These are phyloP conservation scores for Sorex maritimensis DNA, from an alignment of 2,797 vertebrate species.

Conservation along the genomic window DNA sequence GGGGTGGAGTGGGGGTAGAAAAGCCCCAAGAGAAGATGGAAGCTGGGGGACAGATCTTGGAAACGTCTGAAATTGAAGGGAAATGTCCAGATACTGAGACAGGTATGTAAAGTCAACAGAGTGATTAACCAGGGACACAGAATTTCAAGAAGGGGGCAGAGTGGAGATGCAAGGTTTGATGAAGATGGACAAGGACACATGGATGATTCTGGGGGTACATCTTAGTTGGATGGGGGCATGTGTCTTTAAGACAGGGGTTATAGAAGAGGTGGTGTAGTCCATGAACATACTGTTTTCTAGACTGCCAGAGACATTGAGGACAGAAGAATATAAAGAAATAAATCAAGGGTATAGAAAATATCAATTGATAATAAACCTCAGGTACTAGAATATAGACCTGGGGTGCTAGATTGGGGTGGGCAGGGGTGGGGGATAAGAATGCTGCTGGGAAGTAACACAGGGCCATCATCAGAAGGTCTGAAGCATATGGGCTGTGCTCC, in stretches of 20 bases:
- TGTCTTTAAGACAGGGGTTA: not conserved
- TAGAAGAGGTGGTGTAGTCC: not conserved
- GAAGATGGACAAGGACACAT: not conserved
- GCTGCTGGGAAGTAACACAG: too few relatives aligned
- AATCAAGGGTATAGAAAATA: too few relatives aligned
- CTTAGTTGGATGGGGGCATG: not conserved
- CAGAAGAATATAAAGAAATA: too few relatives aligned
- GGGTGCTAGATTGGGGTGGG: too few relatives aligned
- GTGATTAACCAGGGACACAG: not conserved
- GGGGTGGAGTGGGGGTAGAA: not conserved
- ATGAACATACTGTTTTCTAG: not conserved
- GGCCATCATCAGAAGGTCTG: too few relatives aligned
- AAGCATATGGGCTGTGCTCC: too few relatives aligned
- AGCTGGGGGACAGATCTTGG: not conserved
- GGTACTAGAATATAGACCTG: too few relatives aligned
- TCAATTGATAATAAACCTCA: too few relatives aligned
- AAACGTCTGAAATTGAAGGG: not conserved
- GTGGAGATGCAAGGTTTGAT: not conserved
- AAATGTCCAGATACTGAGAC: not conserved
- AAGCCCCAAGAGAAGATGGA: not conserved
- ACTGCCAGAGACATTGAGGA: not conserved
- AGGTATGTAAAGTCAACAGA: not conserved
- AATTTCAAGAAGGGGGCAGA: not conserved
- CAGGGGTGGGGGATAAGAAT: too few relatives aligned
- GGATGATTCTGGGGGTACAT: too few relatives aligned